Conservation (phyloP, 2,888 invertebrate species). For the Dasypolia templi region DNA sequence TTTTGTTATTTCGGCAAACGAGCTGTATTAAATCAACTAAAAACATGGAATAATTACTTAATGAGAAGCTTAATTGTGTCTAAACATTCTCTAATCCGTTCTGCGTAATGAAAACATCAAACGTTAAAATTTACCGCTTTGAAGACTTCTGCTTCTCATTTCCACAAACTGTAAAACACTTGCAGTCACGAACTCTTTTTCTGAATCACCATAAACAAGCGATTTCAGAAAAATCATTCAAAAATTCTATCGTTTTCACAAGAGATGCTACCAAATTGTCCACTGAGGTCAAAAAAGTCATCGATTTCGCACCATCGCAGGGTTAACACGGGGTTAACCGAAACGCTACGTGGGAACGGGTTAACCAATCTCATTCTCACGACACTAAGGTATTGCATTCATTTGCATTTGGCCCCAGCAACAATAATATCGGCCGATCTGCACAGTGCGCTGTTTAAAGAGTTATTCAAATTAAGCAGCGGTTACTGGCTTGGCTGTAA, state of each 20-base stretch:
- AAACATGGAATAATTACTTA: constrained; percentile 14
- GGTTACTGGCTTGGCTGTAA: constrained; percentile 48
- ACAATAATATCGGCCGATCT: constrained; percentile 77
- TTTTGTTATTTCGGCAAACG: constrained; percentile 47
- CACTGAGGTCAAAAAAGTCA: constrained; percentile 63
- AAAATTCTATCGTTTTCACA: constrained; percentile 50
- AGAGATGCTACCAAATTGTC: constrained; percentile 68
- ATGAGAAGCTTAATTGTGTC: constrained; percentile 17
- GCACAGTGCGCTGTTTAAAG: constrained; percentile 47
- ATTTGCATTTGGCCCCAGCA: constrained; percentile 79
- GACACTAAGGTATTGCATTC: constrained; percentile 72
- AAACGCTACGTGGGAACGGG: constrained; percentile 80
- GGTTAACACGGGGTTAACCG: constrained; percentile 82
- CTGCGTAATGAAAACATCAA: constrained; percentile 11
- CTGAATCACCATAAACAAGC: constrained; percentile 33
- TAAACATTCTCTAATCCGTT: constrained; percentile 8
- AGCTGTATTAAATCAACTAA: constrained; percentile 33
- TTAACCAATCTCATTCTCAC: constrained; percentile 79
- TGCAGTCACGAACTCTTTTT: constrained; percentile 16
- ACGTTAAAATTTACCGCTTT: neutral
- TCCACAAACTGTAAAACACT: neutral
- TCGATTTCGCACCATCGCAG: constrained; percentile 79
- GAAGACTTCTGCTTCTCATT: neutral
- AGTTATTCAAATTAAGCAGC: constrained; percentile 67
- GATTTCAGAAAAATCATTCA: constrained; percentile 50